Base-by-base conservation (phyloP, 2,113 vertebrate genomes). In the Oreotrochilus melanogaster region DNA sequence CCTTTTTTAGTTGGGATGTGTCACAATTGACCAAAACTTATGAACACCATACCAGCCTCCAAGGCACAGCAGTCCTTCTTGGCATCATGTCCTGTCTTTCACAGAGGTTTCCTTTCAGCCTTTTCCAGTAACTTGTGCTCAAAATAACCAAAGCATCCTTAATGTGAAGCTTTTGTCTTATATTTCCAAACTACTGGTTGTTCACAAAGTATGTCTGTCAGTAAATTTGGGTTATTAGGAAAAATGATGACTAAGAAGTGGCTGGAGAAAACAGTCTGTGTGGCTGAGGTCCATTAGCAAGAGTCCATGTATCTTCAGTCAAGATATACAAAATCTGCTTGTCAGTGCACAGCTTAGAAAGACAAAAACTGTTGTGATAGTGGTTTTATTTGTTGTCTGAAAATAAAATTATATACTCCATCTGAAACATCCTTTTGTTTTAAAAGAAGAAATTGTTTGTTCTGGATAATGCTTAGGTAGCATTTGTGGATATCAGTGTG, bases 361-460 rank as follows among this genome's bases (percentile, higher is more conserved):
- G 53, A 62, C 42, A 75, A 91, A 95, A 80, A 86, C 23, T 78
- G 23, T 69, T 84, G 54, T 81, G 50, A 60, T 48, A 73, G 17
- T 11, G 2, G 11, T 81, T 92, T 80, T 91, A 89, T 97, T 96
- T 95, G 86, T 96, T 95, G 37, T 58, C 71, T 66, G 58, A 84
- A 93, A 91, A 81, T 39, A 82, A 73, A 79, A 57, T 39, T 90
- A 37, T 3, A 27, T 14, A 67, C 24, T 62, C 25, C 28, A 50
- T 76, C 73, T 78, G 69, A 94, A 95, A 75, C 27, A 61, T 78
- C 39, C 6, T n/a, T 88, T 75, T 66, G 37, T 14, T 92, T 87
- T 78, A 48, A 89, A 96, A 83, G 39, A 6, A 43, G 25, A 71
- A 65, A 25, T 31, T 80, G 70, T 53, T 23, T 60, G 54, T 57